Percentiles rank a stretch among this genome's conserved stretches.
Conservation (phyloP, 2,797 vertebrate species). For the Aulostomus chinensis region DNA sequence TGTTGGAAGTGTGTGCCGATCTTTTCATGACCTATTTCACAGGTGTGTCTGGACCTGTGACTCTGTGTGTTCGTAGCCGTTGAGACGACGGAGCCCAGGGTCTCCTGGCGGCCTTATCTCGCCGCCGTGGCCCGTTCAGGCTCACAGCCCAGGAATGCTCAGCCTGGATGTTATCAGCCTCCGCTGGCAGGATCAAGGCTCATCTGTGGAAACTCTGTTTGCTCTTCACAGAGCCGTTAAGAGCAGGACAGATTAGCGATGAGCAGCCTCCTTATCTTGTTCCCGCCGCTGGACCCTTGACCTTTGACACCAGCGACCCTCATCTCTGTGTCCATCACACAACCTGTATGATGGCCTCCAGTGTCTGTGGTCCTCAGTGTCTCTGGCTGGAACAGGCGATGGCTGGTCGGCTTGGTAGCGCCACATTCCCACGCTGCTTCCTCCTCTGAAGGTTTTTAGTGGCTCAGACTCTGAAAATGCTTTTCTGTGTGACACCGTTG, state of each 20-base stretch:
- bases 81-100: constrained; percentile 14
- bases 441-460: too few species aligned
- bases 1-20: background rate
- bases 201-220: constrained; percentile 54
- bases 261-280: constrained; percentile 22
- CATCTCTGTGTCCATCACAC: background rate
- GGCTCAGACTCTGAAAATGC: too few species aligned
- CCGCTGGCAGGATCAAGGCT: constrained; percentile 70
- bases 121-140: constrained; percentile 57
- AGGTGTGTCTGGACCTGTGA: too few species aligned
- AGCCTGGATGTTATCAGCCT: constrained; percentile 73
- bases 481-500: too few species aligned
- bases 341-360: background rate
- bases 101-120: constrained; percentile 61
- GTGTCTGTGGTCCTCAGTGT: too few species aligned
- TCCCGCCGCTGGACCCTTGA: constrained; percentile 1
- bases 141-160: constrained; percentile 69
- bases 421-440: too few species aligned
- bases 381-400: too few species aligned
- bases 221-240: constrained; percentile 34
- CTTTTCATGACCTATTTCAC: too few species aligned
- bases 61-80: background rate
- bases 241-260: background rate
- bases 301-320: constrained; percentile 12
- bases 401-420: too few species aligned